Percentiles rank a stretch among this genome's conserved stretches.
Evolutionary conservation across 2,888 invertebrate genomes (phyloP).

Genomic region (Myopa testacea): DNA sequence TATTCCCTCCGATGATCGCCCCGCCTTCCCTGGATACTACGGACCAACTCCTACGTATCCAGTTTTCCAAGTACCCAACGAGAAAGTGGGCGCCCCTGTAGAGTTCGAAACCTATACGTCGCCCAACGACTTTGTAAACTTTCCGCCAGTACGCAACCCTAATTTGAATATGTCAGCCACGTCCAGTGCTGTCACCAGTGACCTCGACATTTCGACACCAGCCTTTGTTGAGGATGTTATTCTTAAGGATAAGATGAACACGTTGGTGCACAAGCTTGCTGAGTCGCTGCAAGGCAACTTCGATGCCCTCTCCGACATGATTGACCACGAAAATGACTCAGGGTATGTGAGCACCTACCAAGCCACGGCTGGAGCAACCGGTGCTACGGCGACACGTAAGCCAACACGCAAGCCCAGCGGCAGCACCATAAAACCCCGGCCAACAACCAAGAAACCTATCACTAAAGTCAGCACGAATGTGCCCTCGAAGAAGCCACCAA

Average conservation of each 20-base stretch:
- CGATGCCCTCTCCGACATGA: slow-evolving; percentile 82
- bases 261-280: slow-evolving; percentile 86
- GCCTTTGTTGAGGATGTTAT: slow-evolving; percentile 81
- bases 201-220: slow-evolving; percentile 80
- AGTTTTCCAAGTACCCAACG: slow-evolving; percentile 63
- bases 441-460: slow-evolving; percentile 58
- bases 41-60: slow-evolving; percentile 67
- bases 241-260: slow-evolving; percentile 82
- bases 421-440: slow-evolving; percentile 51
- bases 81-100: slow-evolving; percentile 54
- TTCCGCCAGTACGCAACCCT: slow-evolving; percentile 88
- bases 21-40: slow-evolving; percentile 66
- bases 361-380: slow-evolving; percentile 43
- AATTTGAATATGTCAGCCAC: slow-evolving; percentile 78
- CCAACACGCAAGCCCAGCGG: slow-evolving; percentile 62
- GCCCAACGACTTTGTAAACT: slow-evolving; percentile 80
- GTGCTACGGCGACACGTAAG: slow-evolving; percentile 53
- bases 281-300: slow-evolving; percentile 86
- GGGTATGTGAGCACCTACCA: slow-evolving; percentile 54
- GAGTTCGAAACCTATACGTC: slow-evolving; percentile 74
- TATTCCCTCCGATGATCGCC: slow-evolving; percentile 63
- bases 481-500: slow-evolving; percentile 50
- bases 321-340: slow-evolving; percentile 71
- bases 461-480: slow-evolving; percentile 58
- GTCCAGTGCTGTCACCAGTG: slow-evolving; percentile 70